phyloP scores from a whole-genome alignment of 2,888 invertebrate species.

The Eilema depressum region DNA sequence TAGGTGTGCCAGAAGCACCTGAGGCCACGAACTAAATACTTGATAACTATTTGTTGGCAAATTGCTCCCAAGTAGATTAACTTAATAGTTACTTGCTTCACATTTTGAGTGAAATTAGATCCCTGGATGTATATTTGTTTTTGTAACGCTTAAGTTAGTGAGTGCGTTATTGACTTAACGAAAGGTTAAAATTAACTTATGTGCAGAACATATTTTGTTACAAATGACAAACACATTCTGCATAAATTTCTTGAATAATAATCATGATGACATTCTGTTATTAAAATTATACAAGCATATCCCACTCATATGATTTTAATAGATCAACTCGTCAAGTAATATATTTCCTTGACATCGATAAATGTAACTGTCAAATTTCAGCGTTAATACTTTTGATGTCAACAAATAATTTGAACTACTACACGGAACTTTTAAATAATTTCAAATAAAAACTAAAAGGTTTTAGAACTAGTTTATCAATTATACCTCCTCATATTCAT shows the following conservation, averaged over 20 bases:
- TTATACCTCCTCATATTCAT: conserved; percentile 43
- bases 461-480: conserved; percentile 49
- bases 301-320: not conserved
- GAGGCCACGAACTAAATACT: conserved; percentile 6
- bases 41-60: not conserved
- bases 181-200: no score
- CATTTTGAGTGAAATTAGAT: not conserved
- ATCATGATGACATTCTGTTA: not conserved
- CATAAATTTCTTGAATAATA: not conserved
- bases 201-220: not conserved
- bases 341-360: conserved; percentile 26
- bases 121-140: no score
- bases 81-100: not conserved
- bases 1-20: conserved; percentile 7
- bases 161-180: not conserved
- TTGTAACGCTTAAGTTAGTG: no score
- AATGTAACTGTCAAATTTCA: conserved; percentile 23
- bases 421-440: conserved; percentile 44
- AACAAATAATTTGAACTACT: conserved; percentile 30
- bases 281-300: not conserved
- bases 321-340: conserved; percentile 32
- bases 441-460: conserved; percentile 44
- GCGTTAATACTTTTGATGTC: conserved; percentile 25
- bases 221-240: not conserved
- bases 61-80: conserved; percentile 7